Percentiles rank a stretch among this genome's conserved stretches.
Evolutionary conservation across 1,140 invertebrate genomes (phyloP).

Genomic region (Eupristina koningsbergeri): DNA sequence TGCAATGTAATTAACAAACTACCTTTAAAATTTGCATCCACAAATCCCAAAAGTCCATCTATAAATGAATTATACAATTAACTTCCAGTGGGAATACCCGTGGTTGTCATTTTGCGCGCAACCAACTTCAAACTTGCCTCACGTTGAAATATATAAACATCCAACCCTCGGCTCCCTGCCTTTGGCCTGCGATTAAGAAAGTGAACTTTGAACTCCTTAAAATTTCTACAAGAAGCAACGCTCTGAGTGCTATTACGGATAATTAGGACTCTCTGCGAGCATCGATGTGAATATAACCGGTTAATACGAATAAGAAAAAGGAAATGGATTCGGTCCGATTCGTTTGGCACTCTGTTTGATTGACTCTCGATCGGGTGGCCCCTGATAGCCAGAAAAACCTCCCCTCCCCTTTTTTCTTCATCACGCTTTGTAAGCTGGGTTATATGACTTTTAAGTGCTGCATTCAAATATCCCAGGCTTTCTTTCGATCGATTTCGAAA

Average conservation of each 20-base stretch:
- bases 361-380: background rate
- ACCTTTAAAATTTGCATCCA: background rate
- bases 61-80: background rate
- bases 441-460: background rate
- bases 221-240: background rate
- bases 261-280: background rate
- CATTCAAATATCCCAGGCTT: background rate
- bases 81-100: background rate
- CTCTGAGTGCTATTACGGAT: background rate
- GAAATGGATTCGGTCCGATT: constrained; percentile 6
- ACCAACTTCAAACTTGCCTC: background rate
- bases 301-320: background rate
- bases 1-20: background rate
- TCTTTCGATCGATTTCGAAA: background rate
- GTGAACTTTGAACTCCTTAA: background rate
- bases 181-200: background rate
- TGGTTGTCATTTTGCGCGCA: background rate
- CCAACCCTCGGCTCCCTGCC: too few relatives aligned
- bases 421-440: background rate
- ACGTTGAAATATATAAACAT: too few relatives aligned
- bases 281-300: background rate
- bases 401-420: background rate
- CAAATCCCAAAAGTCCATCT: background rate
- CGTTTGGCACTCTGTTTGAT: constrained; percentile 36
- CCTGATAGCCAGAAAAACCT: background rate